Conservation (phyloP, 2,797 vertebrate genomes). For the Megaceryle alcyon region DNA sequence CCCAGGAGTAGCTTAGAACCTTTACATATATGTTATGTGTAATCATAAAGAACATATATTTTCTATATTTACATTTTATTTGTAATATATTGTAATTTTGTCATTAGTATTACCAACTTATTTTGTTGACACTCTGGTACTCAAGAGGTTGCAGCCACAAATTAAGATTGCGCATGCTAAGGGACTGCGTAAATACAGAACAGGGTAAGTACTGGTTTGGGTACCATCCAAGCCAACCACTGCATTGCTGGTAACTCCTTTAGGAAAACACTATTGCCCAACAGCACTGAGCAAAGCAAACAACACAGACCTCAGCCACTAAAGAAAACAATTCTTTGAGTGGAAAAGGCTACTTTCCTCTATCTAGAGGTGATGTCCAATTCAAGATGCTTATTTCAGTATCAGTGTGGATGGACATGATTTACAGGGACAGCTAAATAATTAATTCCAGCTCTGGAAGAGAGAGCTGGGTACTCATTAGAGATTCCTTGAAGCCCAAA, state of each 20-base stretch:
- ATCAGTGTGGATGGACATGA: neutral
- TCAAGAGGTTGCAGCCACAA: neutral
- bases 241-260: neutral
- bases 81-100: neutral
- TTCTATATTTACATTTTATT: neutral
- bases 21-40: too few species aligned
- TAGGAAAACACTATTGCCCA: neutral
- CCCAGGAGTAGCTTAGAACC: neutral
- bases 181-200: neutral
- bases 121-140: neutral
- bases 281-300: neutral
- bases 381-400: neutral
- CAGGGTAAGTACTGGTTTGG: neutral
- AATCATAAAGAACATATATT: neutral
- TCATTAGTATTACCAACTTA: neutral
- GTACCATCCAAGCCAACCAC: neutral
- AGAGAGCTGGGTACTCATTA: neutral
- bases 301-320: neutral
- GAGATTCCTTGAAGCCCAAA: slow-evolving; percentile 18
- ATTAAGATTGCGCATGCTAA: neutral
- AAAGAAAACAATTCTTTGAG: neutral
- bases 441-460: slow-evolving; percentile 18
- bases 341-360: neutral
- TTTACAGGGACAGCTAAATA: slow-evolving; percentile 34
- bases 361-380: neutral